Evolutionary conservation across 2,888 invertebrate genomes (phyloP).

Genomic region (Drosophila subsilvestris): DNA sequence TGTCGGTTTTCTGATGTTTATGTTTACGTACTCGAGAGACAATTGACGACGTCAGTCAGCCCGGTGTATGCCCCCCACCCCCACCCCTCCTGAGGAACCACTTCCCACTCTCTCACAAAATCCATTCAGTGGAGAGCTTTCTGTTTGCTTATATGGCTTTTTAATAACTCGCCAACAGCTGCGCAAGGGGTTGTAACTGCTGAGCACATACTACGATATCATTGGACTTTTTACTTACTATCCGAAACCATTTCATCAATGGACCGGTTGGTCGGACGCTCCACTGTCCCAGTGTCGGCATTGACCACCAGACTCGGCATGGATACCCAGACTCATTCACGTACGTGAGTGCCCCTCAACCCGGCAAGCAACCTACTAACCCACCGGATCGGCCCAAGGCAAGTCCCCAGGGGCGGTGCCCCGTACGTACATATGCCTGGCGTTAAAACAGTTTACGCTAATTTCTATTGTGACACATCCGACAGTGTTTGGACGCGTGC

Average conservation of each 20-base stretch:
- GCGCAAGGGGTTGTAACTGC: conserved; percentile 67
- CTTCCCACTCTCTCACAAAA: conserved; percentile 44
- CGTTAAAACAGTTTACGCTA: conserved; percentile 79
- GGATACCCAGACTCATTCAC: conserved; percentile 26
- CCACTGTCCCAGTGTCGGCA: conserved; percentile 46
- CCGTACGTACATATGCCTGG: conserved; percentile 38
- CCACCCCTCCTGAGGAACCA: conserved; percentile 9
- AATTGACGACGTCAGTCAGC: conserved; percentile 47
- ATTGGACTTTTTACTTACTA: background rate
- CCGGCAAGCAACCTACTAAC: no score
- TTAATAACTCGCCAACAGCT: conserved; percentile 70
- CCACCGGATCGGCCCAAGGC: conserved; percentile 22
- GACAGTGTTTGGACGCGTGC: conserved; percentile 60
- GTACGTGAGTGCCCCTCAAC: conserved; percentile 19
- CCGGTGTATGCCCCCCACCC: background rate
- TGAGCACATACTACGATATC: conserved; percentile 33
- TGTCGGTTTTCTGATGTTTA: conserved; percentile 40
- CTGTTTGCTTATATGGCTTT: conserved; percentile 73
- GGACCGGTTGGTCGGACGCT: conserved; percentile 34
- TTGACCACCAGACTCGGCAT: conserved; percentile 55
- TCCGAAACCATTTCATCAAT: conserved; percentile 57
- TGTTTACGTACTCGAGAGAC: conserved; percentile 60
- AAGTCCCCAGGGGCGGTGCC: conserved; percentile 44
- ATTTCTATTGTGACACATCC: conserved; percentile 73
- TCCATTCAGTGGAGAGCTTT: conserved; percentile 49